Evolutionary conservation across 2,888 invertebrate species (phyloP).

Genomic region (Ypsolopha scabrella): DNA sequence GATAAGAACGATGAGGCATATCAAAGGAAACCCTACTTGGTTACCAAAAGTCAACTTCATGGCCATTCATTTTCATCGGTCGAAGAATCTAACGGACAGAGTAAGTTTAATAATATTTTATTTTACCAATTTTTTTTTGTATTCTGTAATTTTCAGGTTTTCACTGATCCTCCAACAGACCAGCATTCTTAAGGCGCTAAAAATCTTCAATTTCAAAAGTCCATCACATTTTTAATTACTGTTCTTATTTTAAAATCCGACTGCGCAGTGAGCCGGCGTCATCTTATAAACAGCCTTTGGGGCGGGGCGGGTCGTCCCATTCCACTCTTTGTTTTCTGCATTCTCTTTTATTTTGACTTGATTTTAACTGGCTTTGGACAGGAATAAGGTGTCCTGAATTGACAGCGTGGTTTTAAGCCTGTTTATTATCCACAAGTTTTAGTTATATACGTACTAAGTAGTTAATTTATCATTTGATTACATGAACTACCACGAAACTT

Average conservation of each 20-base stretch:
- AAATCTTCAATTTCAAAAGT: neutral
- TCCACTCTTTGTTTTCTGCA: conserved; percentile 47
- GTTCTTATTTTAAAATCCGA: neutral
- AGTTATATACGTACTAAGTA: no score
- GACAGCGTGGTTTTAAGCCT: no score
- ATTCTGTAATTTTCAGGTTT: neutral
- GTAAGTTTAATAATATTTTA: conserved; percentile 4
- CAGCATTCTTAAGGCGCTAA: no score
- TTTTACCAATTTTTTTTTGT: conserved; percentile 8
- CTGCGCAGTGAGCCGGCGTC: neutral
- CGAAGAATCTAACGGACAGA: conserved; percentile 16
- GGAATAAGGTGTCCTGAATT: no score
- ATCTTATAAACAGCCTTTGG: conserved; percentile 20
- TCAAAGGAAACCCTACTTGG: conserved; percentile 52
- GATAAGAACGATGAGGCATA: conserved; percentile 24
- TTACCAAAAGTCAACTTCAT: conserved; percentile 56
- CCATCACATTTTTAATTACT: neutral
- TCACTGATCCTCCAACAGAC: no score
- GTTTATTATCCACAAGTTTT: no score
- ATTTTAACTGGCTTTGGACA: no score
- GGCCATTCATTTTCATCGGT: conserved; percentile 46
- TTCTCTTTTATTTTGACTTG: conserved; percentile 47
- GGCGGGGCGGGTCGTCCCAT: conserved; percentile 55
- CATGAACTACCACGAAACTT: no score
- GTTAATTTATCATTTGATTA: no score